These are phyloP conservation scores for Cichladusa arquata DNA, from an alignment of 2,113 vertebrate genomes.

Conservation along the genomic window DNA sequence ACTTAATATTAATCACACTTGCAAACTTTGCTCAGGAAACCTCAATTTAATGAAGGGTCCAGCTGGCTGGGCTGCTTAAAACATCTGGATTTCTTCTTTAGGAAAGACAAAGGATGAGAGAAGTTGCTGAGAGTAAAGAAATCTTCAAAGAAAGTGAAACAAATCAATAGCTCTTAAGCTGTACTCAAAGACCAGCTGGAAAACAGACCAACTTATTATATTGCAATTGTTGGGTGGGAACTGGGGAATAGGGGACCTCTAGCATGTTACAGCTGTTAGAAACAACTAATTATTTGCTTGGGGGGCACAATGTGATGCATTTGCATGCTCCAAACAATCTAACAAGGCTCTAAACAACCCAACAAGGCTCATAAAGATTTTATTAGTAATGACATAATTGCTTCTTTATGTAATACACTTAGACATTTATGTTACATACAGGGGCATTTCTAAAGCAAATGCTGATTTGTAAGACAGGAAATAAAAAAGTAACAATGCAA, in stretches of 20 bases:
- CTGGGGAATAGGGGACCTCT: background rate
- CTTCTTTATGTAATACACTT: background rate
- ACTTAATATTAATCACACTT: background rate
- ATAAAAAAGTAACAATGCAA: background rate
- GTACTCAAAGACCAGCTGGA: conserved; percentile 24
- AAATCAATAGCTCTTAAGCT: background rate
- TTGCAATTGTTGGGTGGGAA: background rate
- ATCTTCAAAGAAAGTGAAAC: conserved; percentile 4
- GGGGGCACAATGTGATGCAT: background rate
- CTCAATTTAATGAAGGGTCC: background rate
- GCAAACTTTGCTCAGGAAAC: background rate
- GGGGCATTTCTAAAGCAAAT: background rate
- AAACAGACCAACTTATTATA: background rate
- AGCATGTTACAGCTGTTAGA: background rate
- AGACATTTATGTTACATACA: background rate
- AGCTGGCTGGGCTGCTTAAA: background rate
- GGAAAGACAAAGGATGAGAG: background rate
- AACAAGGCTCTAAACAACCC: background rate
- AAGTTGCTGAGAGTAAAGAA: background rate
- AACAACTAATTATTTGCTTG: conserved; percentile 13
- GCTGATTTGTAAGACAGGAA: background rate
- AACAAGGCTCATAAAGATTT: background rate
- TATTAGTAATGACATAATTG: conserved; percentile 9
- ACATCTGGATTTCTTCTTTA: background rate
- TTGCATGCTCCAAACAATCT: background rate